A percentile compares a stretch with the other conserved stretches of the same genome.
These are phyloP conservation scores for Tachina lurida DNA, from an alignment of 2,888 invertebrate species.

Conservation along the genomic window DNA sequence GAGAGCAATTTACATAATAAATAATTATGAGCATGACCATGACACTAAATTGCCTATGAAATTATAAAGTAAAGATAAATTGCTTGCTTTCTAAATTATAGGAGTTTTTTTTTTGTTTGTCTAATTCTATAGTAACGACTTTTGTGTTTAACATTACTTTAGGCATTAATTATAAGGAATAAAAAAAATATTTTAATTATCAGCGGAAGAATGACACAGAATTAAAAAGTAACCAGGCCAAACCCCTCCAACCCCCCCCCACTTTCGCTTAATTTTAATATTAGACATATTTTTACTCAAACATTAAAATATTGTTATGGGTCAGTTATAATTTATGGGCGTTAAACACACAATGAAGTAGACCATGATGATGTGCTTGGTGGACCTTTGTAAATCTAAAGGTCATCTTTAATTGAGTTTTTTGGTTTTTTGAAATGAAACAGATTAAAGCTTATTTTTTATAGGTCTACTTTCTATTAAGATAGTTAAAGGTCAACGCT, in stretches of 20 bases:
- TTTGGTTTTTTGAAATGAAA: no score
- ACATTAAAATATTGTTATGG: background rate
- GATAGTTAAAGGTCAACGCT: no score
- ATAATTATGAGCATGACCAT: conserved; percentile 15
- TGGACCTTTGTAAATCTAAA: no score
- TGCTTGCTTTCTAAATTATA: background rate
- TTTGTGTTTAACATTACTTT: background rate
- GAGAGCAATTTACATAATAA: background rate
- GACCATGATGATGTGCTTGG: no score
- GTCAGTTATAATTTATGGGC: background rate
- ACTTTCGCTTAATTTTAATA: background rate
- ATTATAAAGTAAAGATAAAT: background rate
- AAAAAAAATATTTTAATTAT: background rate
- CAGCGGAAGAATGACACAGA: background rate
- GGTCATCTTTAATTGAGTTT: no score
- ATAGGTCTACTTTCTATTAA: no score
- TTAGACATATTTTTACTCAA: background rate
- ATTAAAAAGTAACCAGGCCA: background rate
- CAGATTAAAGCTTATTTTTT: no score
- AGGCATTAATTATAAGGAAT: background rate
- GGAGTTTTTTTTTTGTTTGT: background rate
- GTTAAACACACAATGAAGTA: no score
- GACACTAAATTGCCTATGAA: background rate
- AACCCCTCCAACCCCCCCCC: no score
- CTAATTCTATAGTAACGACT: background rate